Evolutionary conservation across 2,113 vertebrate genomes (phyloP).

Genomic region (Edolisoma coerulescens): DNA sequence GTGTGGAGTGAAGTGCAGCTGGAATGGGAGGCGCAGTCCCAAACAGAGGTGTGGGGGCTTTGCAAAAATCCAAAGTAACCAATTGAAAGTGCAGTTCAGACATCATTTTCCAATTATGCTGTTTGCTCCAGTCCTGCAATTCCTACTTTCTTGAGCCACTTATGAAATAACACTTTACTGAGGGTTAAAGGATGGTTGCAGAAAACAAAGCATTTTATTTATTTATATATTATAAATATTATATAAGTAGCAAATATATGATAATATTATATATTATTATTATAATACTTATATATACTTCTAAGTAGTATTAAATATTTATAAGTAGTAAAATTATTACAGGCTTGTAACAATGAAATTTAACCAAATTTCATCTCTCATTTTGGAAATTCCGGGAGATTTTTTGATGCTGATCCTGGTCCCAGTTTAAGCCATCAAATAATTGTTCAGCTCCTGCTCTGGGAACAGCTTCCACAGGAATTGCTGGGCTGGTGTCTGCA

Average conservation of each 20-base stretch:
- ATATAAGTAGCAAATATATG: too few relatives aligned
- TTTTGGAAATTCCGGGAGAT: background rate
- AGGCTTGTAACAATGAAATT: background rate
- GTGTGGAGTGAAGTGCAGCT: background rate
- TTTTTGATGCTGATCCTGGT: background rate
- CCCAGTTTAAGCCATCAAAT: background rate
- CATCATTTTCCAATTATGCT: background rate
- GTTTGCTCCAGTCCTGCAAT: background rate
- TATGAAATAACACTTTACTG: background rate
- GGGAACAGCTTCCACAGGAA: accelerated
- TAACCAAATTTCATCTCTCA: background rate
- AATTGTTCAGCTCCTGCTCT: background rate
- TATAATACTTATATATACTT: too few relatives aligned
- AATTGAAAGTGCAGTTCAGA: background rate
- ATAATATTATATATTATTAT: too few relatives aligned
- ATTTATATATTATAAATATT: too few relatives aligned
- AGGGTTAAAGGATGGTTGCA: background rate
- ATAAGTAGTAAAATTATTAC: background rate
- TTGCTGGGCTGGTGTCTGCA: accelerated
- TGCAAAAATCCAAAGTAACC: background rate
- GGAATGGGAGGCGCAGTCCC: background rate
- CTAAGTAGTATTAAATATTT: too few relatives aligned
- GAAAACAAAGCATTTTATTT: accelerated
- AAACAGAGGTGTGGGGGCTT: background rate
- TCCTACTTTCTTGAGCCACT: background rate